These are phyloP conservation scores for Galerucella nymphaeae DNA, from an alignment of 2,888 invertebrate genomes.

Conservation along the genomic window DNA sequence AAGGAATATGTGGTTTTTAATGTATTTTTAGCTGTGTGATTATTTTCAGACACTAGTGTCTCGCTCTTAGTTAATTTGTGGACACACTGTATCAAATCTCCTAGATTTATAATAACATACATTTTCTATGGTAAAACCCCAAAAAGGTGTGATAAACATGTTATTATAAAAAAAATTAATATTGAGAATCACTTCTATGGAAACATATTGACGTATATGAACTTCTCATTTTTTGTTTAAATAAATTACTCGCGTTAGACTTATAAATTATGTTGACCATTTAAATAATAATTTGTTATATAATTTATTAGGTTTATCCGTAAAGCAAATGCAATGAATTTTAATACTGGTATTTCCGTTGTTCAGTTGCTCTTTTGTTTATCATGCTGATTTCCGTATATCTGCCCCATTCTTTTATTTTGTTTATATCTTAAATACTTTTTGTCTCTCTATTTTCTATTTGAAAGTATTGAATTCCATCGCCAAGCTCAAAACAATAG, in stretches of 20 bases:
- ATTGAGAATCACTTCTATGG: neutral
- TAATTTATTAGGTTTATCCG: neutral
- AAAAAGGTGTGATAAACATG: neutral
- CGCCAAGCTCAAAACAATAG: neutral
- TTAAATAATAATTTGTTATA: neutral
- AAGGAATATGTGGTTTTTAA: too few relatives aligned
- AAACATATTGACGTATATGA: neutral
- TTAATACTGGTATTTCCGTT: too few relatives aligned
- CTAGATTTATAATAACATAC: neutral
- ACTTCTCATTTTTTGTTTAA: neutral
- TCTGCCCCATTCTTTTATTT: too few relatives aligned
- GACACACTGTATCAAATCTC: too few relatives aligned
- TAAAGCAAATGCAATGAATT: neutral
- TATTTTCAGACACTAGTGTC: too few relatives aligned
- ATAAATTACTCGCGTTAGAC: neutral
- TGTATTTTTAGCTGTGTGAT: too few relatives aligned
- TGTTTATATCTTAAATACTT: too few relatives aligned
- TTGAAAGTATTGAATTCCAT: neutral
- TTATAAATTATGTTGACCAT: neutral
- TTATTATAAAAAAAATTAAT: neutral
- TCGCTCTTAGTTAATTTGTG: too few relatives aligned
- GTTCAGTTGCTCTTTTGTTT: neutral
- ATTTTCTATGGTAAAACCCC: neutral
- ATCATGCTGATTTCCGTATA: too few relatives aligned
- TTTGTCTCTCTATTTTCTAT: too few relatives aligned